Evolutionary conservation across 2,797 vertebrate species (phyloP), one percentile per base, ranked within the genome.

Genomic region (Rhyacichthys aspro): DNA sequence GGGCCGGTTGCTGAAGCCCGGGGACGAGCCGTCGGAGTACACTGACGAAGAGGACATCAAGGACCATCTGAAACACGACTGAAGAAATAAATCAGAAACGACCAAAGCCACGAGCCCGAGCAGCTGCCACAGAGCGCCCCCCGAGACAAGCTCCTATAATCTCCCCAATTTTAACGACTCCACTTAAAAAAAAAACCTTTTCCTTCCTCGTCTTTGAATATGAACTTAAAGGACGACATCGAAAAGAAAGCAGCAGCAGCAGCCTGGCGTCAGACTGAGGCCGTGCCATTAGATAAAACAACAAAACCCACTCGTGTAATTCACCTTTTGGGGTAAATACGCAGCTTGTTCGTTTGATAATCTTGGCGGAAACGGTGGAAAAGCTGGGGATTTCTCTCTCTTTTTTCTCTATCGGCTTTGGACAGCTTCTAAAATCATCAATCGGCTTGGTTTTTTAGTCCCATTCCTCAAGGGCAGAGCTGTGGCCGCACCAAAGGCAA

Each of bases 1-100:
- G 7, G 98, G 98, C 69, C 92, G 96, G 90, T 93, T 99, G 84
- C 92, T 99, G 90, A 98, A 98, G 85, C 97, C 98, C 3, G 97
- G 97, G 34, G 98, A 99, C 67, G 98, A 99, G 87, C 97, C 98
- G 0, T 98, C 97, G 49, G 97, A 99, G 88, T 99, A 99, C 87
- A 99, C 98, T 59, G 98, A 99, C 74, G 98, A 99, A 86, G 98
- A 99, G 90, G 98, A 99, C 92, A 91, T 95, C 89, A 98, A 97
- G 91, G 98, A 99, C 93, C 97, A 98, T 86, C 93, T 93, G 87
- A 99, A 97, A 88, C 96, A 97, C 85, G 97, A 99, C 81, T 99
- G 95, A 98, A 91, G 90, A 90, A 88, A 86, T 90, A 90, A 77
- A 71, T 64, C 66, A 2, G 52, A 86, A 86, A 87, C 89, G 90